phyloP scores from a whole-genome alignment of 2,797 vertebrate genomes.

The Ciconia nigra region DNA sequence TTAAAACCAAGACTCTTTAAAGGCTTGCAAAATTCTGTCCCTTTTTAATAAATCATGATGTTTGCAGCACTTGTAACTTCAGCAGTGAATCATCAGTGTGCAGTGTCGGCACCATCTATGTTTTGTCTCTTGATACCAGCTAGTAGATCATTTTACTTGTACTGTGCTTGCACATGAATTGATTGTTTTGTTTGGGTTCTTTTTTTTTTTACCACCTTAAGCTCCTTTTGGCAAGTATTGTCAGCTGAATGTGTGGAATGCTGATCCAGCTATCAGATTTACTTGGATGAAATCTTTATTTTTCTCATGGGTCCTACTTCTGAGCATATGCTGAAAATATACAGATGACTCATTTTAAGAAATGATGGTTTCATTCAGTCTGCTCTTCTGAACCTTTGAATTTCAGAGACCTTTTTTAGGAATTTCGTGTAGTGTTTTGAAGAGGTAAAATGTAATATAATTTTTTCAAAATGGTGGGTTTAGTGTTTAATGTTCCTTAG shows the following conservation, averaged over 20 bases:
- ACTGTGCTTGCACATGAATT: neutral
- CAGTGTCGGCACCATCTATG: neutral
- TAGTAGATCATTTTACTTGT: neutral
- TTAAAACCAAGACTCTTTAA: neutral
- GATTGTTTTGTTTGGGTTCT: neutral
- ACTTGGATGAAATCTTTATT: neutral
- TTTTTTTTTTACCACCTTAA: neutral
- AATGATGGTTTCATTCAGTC: neutral
- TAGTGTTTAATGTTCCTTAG: neutral
- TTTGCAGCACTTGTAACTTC: neutral
- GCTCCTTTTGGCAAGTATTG: neutral
- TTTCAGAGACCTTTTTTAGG: neutral
- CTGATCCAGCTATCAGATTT: neutral
- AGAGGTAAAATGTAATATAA: neutral
- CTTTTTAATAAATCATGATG: neutral
- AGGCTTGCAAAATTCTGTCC: neutral
- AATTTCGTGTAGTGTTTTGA: neutral
- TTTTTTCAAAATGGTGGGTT: neutral
- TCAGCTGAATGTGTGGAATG: neutral
- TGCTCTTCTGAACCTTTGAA: neutral
- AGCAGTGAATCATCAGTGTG: neutral
- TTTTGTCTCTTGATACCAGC: neutral
- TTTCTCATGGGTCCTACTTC: neutral
- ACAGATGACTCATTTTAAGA: neutral
- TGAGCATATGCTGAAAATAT: neutral